Conservation (phyloP, 2,888 invertebrate genomes). For the Dichetophora obliterata region DNA sequence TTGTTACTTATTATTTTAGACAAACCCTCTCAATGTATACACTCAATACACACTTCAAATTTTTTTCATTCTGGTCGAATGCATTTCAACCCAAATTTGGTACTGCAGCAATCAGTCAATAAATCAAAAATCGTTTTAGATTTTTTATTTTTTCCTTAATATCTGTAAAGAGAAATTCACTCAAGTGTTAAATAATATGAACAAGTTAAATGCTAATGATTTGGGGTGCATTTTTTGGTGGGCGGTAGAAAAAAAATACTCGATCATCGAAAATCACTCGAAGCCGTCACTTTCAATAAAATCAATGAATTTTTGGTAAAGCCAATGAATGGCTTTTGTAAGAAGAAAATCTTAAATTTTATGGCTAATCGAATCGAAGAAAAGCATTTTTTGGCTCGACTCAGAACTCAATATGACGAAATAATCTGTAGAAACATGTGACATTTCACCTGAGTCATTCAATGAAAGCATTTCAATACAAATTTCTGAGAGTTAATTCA, state of each 20-base stretch:
- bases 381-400: no score
- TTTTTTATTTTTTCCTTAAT: background rate
- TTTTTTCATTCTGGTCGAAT: background rate
- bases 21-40: no score
- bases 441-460: no score
- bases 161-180: background rate
- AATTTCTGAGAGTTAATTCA: no score
- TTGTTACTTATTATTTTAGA: no score
- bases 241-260: background rate
- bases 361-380: no score
- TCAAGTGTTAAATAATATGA: background rate
- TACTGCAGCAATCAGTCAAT: background rate
- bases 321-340: no score
- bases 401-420: no score
- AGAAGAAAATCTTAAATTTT: no score
- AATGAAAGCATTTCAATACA: no score
- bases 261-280: background rate
- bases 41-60: no score
- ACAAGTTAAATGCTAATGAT: conserved; percentile 1
- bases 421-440: no score
- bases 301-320: background rate
- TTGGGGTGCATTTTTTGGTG: conserved; percentile 1
- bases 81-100: background rate
- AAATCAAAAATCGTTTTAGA: conserved; percentile 19
- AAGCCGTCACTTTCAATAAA: background rate